Conservation (phyloP, 2,113 vertebrate species). For the Tetrax tetrax region DNA sequence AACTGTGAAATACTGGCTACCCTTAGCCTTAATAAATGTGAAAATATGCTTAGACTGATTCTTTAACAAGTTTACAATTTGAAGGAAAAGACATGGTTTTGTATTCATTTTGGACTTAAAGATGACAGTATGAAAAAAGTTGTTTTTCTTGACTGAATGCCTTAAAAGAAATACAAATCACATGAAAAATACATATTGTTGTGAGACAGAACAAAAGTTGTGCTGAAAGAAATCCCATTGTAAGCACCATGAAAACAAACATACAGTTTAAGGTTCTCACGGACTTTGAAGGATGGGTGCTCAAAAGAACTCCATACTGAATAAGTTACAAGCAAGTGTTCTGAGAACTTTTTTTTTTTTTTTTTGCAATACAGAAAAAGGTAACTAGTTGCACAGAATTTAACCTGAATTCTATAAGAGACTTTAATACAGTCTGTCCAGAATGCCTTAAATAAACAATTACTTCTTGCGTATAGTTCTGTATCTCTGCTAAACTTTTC, state of each 20-base stretch:
- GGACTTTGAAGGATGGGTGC: not conserved
- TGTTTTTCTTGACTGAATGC: not conserved
- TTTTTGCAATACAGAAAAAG: not conserved
- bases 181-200: not conserved
- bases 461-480: not conserved
- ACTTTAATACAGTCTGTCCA: not conserved
- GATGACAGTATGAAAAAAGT: not conserved
- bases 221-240: not conserved
- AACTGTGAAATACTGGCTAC: not conserved
- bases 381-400: not conserved
- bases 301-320: not conserved
- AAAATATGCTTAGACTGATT: conserved; percentile 20
- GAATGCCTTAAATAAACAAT: not conserved
- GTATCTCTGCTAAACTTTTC: not conserved
- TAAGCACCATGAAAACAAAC: not conserved
- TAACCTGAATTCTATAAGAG: not conserved
- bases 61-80: not conserved
- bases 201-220: not conserved
- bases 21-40: not conserved
- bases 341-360: not conserved
- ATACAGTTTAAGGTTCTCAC: not conserved
- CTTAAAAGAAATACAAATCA: not conserved
- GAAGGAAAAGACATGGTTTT: conserved; percentile 5
- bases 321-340: not conserved
- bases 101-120: conserved; percentile 40